Conservation (phyloP, 2,797 vertebrate genomes). For the Anguilla megastoma region DNA sequence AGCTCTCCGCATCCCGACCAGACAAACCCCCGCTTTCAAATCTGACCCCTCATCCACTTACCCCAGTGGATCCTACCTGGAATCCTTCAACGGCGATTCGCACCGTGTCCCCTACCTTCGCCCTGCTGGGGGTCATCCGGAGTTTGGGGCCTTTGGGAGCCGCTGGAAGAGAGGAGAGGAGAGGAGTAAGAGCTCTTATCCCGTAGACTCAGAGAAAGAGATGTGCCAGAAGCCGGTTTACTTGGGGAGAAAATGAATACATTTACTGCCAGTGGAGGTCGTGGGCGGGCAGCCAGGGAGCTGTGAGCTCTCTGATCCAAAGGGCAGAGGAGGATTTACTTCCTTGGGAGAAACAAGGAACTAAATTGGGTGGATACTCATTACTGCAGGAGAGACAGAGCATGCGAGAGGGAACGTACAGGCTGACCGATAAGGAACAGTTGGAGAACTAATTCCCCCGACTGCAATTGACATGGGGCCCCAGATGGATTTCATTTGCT, state of each 20-base stretch:
- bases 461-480: slow-evolving; percentile 64
- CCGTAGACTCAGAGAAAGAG: slow-evolving; percentile 38
- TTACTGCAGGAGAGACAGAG: slow-evolving; percentile 74
- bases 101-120: slow-evolving; percentile 93
- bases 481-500: slow-evolving; percentile 71
- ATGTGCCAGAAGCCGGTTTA: slow-evolving; percentile 59
- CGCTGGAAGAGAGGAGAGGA: slow-evolving; percentile 67
- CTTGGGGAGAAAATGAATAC: slow-evolving; percentile 61
- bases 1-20: neutral
- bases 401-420: slow-evolving; percentile 67
- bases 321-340: slow-evolving; percentile 70
- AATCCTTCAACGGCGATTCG: slow-evolving; percentile 92
- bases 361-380: slow-evolving; percentile 78
- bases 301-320: slow-evolving; percentile 63
- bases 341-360: slow-evolving; percentile 62
- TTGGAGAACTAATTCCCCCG: slow-evolving; percentile 75
- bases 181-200: slow-evolving; percentile 56
- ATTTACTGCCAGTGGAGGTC: slow-evolving; percentile 76
- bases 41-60: slow-evolving; percentile 62
- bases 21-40: slow-evolving; percentile 43
- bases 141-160: slow-evolving; percentile 95
- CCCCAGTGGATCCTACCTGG: slow-evolving; percentile 82
- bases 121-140: slow-evolving; percentile 83
- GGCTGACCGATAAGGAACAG: slow-evolving; percentile 73
- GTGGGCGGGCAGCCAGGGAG: slow-evolving; percentile 60